These are phyloP conservation scores for Rhizomys pruinosus DNA, from an alignment of 2,113 vertebrate genomes.

Conservation along the genomic window DNA sequence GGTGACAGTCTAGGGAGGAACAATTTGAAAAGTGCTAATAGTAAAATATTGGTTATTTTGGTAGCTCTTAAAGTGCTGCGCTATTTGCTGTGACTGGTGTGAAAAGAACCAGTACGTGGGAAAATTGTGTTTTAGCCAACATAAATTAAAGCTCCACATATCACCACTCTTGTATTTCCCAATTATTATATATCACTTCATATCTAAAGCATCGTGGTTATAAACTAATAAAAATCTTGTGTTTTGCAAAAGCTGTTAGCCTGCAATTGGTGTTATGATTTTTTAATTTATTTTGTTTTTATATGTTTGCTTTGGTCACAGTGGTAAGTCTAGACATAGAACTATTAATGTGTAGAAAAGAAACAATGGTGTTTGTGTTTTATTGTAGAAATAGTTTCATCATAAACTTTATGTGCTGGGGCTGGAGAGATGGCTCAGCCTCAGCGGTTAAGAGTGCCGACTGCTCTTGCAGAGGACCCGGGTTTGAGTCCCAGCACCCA, in stretches of 20 bases:
- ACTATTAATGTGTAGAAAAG: constrained; percentile 1
- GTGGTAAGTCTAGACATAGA: neutral
- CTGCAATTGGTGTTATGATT: neutral
- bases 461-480: too few relatives aligned
- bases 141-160: constrained; percentile 34
- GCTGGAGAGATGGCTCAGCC: too few relatives aligned
- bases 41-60: constrained; percentile 68
- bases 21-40: constrained; percentile 72
- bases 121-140: constrained; percentile 62
- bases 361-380: neutral
- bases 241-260: neutral
- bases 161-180: neutral
- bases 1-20: constrained; percentile 70
- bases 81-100: constrained; percentile 67
- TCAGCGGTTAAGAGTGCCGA: too few relatives aligned
- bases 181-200: neutral
- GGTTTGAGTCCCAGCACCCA: too few relatives aligned
- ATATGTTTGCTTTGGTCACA: constrained; percentile 16
- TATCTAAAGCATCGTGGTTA: neutral
- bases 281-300: constrained; percentile 39
- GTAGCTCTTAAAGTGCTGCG: constrained; percentile 69
- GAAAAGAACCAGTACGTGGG: constrained; percentile 72
- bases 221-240: constrained; percentile 12
- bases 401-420: neutral
- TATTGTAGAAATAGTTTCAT: constrained; percentile 9